Base-by-base conservation (phyloP, 2,888 invertebrate species). In the Dendrolimus pini region DNA sequence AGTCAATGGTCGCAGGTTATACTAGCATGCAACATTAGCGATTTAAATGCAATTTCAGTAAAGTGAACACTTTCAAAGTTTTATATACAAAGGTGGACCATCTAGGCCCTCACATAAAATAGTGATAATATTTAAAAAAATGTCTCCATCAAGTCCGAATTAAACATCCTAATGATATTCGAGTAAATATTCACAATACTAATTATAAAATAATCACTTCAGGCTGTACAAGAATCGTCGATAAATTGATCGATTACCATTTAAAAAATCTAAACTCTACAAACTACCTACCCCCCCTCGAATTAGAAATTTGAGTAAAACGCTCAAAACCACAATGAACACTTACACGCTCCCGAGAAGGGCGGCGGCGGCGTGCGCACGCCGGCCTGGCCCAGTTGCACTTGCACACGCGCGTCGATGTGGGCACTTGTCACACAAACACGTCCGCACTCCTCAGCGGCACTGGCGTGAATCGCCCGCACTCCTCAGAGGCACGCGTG, bases 31-130 rank as follows among this genome's bases (percentile, higher is more conserved):
- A 80, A 85, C 80, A 80, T 81, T 80, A 85, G 84, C 85, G 80
- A 79, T 82, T 86, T 89, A 89, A 90, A 89, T 89, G 89, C 89
- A 88, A 85, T 78, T 82, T 81, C 75, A 77, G 80, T 78, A 77
- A 85, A 85, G 83, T 89, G 89, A 89, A 90, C 89, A 89, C 89
- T 83, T 85, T 83, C 75, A 77, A 47, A 83, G 78, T 78, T 76
- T 71, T 86, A 89, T 87, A 65, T 86, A 89, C 85, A 89, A 75
- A 80, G 77, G 81, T 74, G 71, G 71, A 77, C 75, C 78, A 75
- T 66, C 66, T 63, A 57, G 61, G 75, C 76, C 68, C 78, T 66
- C 75, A 72, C 75, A 70, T 73, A 75, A 72, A 78, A 72, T 65
- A 72, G 64, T 70, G 72, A 66, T 55, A 61, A 77, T 71, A 74